Conservation (phyloP, 2,797 vertebrate genomes). For the Sphenopsis melanotis region DNA sequence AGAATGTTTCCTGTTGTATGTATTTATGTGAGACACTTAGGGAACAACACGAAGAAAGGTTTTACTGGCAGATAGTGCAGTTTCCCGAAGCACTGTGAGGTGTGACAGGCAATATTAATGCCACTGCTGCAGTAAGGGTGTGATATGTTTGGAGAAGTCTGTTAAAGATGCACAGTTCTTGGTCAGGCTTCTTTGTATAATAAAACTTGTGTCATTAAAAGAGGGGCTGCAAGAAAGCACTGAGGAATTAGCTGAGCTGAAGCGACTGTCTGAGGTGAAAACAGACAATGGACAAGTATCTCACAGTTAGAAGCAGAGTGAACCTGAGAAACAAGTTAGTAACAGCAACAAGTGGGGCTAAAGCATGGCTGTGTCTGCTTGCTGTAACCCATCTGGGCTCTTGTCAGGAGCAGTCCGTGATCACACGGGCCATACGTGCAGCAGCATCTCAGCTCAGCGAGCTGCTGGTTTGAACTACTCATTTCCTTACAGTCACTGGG, state of each 20-base stretch:
- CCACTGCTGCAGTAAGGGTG: background rate
- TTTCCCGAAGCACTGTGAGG: background rate
- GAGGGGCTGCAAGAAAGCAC: background rate
- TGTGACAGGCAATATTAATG: background rate
- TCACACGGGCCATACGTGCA: constrained; percentile 2
- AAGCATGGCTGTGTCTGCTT: background rate
- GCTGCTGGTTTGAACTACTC: background rate
- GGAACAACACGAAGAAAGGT: background rate
- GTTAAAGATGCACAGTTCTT: background rate
- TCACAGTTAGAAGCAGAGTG: background rate
- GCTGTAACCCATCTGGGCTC: constrained; percentile 15
- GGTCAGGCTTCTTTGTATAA: background rate
- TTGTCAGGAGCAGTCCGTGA: constrained; percentile 30
- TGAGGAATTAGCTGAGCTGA: background rate
- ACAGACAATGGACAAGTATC: background rate
- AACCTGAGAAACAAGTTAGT: background rate
- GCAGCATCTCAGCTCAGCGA: background rate
- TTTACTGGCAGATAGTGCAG: background rate
- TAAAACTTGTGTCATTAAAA: background rate
- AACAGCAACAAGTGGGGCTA: background rate
- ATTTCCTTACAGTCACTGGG: background rate
- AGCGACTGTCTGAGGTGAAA: background rate
- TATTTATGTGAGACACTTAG: background rate
- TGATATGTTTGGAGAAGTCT: background rate
- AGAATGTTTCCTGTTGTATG: background rate